phyloP scores from a whole-genome alignment of 2,113 vertebrate genomes.

The Collichthys lucidus region DNA sequence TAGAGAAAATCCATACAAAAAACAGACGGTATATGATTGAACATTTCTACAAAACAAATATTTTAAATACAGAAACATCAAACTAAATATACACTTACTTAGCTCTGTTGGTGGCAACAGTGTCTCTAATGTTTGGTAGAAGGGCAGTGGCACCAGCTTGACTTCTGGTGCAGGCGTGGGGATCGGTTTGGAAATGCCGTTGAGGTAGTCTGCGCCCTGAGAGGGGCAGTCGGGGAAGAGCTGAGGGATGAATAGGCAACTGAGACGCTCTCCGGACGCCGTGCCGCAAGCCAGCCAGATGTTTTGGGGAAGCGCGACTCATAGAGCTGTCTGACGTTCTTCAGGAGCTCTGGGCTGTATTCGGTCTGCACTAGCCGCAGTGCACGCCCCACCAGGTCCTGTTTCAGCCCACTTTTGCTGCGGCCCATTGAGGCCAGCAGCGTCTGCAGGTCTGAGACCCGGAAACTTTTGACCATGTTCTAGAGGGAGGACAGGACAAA shows the following conservation, averaged over 20 bases:
- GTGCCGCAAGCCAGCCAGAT: slow-evolving; percentile 77
- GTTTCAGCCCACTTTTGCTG: slow-evolving; percentile 98
- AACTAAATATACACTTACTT: slow-evolving; percentile 83
- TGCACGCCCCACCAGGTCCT: slow-evolving; percentile 96
- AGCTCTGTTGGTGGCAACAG: slow-evolving; percentile 94
- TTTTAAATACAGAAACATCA: not conserved
- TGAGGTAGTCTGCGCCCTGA: slow-evolving; percentile 94
- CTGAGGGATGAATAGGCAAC: slow-evolving; percentile 85
- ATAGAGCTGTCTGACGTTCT: slow-evolving; percentile 97
- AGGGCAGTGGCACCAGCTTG: slow-evolving; percentile 94
- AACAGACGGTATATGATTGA: not conserved
- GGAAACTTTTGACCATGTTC: slow-evolving; percentile 99
- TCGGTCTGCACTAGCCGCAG: slow-evolving; percentile 96
- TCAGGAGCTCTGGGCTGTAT: slow-evolving; percentile 97
- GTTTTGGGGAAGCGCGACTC: slow-evolving; percentile 95
- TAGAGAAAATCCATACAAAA: slow-evolving; percentile 4
- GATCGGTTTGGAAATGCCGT: slow-evolving; percentile 89
- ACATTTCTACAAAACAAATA: not conserved
- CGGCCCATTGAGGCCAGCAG: slow-evolving; percentile 97
- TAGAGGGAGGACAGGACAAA: slow-evolving; percentile 66
- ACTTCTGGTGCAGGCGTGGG: slow-evolving; percentile 86
- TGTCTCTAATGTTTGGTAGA: slow-evolving; percentile 96
- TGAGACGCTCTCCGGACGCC: slow-evolving; percentile 86
- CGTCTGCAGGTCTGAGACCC: slow-evolving; percentile 98
- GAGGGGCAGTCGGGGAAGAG: slow-evolving; percentile 82